Percentiles rank a stretch among this genome's conserved stretches.
Evolutionary conservation across 2,888 invertebrate genomes (phyloP).

Genomic region (Allolobophora icterica): DNA sequence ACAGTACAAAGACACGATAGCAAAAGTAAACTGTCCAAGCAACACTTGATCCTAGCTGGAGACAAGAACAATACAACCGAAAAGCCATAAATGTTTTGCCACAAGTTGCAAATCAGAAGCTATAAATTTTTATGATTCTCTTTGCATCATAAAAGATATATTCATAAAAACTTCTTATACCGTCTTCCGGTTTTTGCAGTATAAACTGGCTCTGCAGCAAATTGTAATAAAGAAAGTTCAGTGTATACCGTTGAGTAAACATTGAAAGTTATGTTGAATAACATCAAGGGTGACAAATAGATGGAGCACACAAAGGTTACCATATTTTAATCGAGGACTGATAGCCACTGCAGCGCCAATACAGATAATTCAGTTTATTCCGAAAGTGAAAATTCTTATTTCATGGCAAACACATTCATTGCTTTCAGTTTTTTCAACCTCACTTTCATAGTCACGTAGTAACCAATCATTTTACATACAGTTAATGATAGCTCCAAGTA

Average conservation of each 20-base stretch:
- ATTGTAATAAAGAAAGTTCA: background rate
- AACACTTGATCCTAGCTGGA: background rate
- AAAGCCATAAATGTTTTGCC: background rate
- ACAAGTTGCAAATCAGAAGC: no score
- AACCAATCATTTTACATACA: background rate
- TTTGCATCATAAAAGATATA: no score
- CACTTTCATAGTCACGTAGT: background rate
- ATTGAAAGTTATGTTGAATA: background rate
- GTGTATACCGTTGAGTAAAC: background rate
- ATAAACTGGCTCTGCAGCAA: background rate
- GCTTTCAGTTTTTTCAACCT: background rate
- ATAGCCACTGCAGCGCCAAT: background rate
- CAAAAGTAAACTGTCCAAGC: background rate
- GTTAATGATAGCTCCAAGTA: background rate
- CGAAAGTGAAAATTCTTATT: background rate
- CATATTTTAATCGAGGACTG: no score
- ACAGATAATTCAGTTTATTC: background rate
- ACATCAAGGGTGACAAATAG: background rate
- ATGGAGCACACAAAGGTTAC: background rate
- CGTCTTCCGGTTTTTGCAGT: background rate
- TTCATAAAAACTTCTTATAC: no score
- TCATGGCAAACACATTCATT: background rate
- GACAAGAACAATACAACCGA: background rate
- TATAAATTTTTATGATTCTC: no score
- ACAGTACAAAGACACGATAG: background rate